These are phyloP conservation scores for Tachysurus fulvidraco DNA, from an alignment of 2,113 vertebrate genomes.

Conservation along the genomic window DNA sequence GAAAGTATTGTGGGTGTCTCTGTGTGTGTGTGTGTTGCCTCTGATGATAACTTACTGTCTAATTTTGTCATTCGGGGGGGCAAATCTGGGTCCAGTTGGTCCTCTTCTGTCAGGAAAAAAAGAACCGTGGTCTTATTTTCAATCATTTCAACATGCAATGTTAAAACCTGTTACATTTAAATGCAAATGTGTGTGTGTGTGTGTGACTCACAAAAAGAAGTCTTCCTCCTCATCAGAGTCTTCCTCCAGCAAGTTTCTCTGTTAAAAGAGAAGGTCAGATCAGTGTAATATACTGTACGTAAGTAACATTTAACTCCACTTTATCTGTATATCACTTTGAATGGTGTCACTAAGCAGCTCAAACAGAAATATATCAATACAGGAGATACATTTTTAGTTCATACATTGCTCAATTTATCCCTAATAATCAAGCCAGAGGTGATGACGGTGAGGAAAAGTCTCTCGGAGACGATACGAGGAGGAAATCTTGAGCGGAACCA, in stretches of 20 bases:
- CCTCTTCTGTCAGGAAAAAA: slow-evolving; percentile 81
- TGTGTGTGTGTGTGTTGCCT: neutral
- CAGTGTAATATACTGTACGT: neutral
- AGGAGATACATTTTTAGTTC: no score
- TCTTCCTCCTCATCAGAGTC: slow-evolving; percentile 98
- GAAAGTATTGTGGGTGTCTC: neutral
- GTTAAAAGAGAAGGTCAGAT: slow-evolving; percentile 53
- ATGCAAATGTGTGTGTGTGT: slow-evolving; percentile 9
- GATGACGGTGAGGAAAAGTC: no score
- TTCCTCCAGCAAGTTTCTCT: slow-evolving; percentile 98
- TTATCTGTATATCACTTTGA: no score
- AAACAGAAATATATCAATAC: no score
- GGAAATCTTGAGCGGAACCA: no score
- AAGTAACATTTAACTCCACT: neutral
- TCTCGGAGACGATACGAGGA: no score
- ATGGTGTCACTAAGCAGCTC: no score
- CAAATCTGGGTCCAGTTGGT: slow-evolving; percentile 91
- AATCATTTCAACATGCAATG: neutral
- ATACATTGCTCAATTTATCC: no score
- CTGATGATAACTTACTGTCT: slow-evolving; percentile 89
- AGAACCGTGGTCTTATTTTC: neutral
- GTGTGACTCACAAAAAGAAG: slow-evolving; percentile 91
- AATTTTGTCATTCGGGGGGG: slow-evolving; percentile 93
- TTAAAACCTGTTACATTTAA: neutral
- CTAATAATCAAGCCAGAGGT: no score